phyloP scores from a whole-genome alignment of 2,797 vertebrate genomes.

The Enteromius argenteus region DNA sequence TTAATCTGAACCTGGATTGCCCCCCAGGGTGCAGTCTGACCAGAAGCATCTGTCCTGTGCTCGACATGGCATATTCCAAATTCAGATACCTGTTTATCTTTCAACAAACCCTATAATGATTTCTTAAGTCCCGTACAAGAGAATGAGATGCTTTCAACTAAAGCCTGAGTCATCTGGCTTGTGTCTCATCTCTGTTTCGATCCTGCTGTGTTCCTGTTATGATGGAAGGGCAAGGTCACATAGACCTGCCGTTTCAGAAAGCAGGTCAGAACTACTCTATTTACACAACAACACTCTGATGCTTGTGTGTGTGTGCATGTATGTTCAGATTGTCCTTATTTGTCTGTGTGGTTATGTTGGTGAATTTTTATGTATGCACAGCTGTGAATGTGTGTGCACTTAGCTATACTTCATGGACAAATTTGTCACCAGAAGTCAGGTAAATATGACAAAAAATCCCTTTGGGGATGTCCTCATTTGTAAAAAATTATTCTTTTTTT shows the following conservation, averaged over 20 bases:
- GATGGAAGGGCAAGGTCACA: constrained; percentile 48
- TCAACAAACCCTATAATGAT: constrained; percentile 29
- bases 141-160: constrained; percentile 52
- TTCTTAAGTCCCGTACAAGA: constrained; percentile 41
- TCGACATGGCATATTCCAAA: constrained; percentile 57
- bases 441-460: constrained; percentile 4
- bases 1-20: constrained; percentile 57
- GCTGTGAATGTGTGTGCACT: constrained; percentile 28
- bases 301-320: neutral
- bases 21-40: constrained; percentile 51
- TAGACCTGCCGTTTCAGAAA: constrained; percentile 30
- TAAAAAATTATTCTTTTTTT: neutral
- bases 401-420: neutral
- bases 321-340: constrained; percentile 11
- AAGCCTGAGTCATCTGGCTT: constrained; percentile 53
- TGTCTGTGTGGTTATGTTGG: neutral
- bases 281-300: constrained; percentile 18
- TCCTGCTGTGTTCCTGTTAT: constrained; percentile 41
- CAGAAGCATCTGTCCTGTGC: constrained; percentile 62
- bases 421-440: constrained; percentile 14
- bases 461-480: constrained; percentile 14
- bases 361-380: constrained; percentile 23
- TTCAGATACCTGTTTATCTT: constrained; percentile 46
- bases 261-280: constrained; percentile 19
- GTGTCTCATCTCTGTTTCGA: constrained; percentile 41